phyloP scores from a whole-genome alignment of 2,113 vertebrate species.

The Thinocorus orbignyianus region DNA sequence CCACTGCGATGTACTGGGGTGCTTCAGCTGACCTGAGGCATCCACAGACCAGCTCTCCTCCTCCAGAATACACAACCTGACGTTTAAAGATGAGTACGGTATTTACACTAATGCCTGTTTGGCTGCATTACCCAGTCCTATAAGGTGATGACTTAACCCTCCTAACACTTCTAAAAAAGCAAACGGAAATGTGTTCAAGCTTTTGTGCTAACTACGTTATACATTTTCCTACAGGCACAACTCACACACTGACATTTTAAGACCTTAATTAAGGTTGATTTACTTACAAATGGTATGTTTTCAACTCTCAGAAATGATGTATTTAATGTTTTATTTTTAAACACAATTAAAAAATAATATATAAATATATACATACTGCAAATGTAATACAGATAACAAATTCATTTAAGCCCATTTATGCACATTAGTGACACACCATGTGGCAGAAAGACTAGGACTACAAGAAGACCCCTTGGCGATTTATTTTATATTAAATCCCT shows the following conservation, averaged over 20 bases:
- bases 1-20: not conserved
- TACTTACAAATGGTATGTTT: slow-evolving; percentile 93
- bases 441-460: slow-evolving; percentile 94
- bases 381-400: slow-evolving; percentile 99
- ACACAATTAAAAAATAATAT: slow-evolving; percentile 99
- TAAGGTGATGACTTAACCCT: slow-evolving; percentile 63
- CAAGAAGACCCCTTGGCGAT: slow-evolving; percentile 98
- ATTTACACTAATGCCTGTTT: slow-evolving; percentile 35
- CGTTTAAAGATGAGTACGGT: not conserved
- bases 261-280: slow-evolving; percentile 97
- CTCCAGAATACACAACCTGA: not conserved
- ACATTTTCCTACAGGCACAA: slow-evolving; percentile 69
- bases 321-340: slow-evolving; percentile 97
- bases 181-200: slow-evolving; percentile 49
- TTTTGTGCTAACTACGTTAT: slow-evolving; percentile 11
- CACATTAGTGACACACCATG: slow-evolving; percentile 99
- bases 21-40: slow-evolving; percentile 39
- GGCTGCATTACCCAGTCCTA: slow-evolving; percentile 4
- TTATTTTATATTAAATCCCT: slow-evolving; percentile 99
- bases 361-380: slow-evolving; percentile 99
- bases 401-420: slow-evolving; percentile 99
- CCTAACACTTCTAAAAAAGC: slow-evolving; percentile 49
- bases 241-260: slow-evolving; percentile 69
- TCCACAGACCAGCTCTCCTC: slow-evolving; percentile 3
- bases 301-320: slow-evolving; percentile 86